Evolutionary conservation across 1,140 invertebrate species (phyloP).

Genomic region (Uloborus diversus): DNA sequence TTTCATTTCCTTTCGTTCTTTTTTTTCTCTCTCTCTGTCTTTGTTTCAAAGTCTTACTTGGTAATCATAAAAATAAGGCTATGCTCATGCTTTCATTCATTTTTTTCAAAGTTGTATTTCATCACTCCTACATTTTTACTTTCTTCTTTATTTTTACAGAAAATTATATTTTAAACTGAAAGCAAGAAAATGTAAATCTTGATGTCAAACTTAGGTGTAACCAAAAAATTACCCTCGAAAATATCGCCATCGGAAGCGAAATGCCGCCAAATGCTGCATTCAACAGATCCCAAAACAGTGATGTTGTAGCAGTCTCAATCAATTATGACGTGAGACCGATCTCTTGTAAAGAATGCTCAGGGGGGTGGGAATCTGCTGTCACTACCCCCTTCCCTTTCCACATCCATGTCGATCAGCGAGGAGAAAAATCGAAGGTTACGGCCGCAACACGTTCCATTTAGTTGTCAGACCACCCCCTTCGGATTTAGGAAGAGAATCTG

Average conservation of each 20-base stretch:
- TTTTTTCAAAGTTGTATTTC: too few species aligned
- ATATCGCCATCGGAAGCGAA: background rate
- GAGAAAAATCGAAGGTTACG: slow-evolving; percentile 7
- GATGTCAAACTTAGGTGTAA: too few species aligned
- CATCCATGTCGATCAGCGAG: background rate
- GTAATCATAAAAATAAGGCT: too few species aligned
- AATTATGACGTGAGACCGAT: slow-evolving; percentile 24
- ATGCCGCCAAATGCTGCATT: background rate
- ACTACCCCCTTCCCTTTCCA: background rate
- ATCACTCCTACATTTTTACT: too few species aligned
- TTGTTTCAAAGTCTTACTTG: too few species aligned
- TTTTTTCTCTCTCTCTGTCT: too few species aligned
- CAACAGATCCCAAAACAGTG: background rate
- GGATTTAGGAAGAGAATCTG: background rate
- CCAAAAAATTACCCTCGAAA: too few species aligned
- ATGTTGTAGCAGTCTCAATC: background rate
- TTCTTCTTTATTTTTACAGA: too few species aligned
- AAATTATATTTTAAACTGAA: too few species aligned
- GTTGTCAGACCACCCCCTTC: background rate
- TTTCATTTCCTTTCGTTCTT: too few species aligned
- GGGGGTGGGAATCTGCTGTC: background rate
- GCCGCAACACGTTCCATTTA: slow-evolving; percentile 3
- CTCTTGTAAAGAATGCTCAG: slow-evolving; percentile 8
- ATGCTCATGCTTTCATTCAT: too few species aligned
- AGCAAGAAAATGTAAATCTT: too few species aligned